These are phyloP conservation scores for Drosophila varians DNA, from an alignment of 1,140 invertebrate genomes.

Conservation along the genomic window DNA sequence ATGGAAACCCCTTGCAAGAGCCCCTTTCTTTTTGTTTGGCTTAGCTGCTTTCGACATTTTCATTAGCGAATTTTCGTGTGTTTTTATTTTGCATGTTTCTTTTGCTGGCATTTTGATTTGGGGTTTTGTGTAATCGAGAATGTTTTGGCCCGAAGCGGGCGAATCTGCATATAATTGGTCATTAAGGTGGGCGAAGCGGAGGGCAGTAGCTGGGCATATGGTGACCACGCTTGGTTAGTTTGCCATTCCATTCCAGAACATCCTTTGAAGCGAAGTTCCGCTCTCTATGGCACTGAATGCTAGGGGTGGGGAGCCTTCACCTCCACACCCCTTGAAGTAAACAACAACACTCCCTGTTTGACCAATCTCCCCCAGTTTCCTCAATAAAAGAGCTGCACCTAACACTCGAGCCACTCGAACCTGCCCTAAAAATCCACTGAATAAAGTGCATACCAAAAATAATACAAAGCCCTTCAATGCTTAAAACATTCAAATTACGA, in stretches of 20 bases:
- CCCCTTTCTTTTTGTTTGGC: too few species aligned
- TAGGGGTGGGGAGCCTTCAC: not conserved
- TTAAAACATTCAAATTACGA: not conserved
- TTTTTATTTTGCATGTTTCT: not conserved
- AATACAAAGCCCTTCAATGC: not conserved
- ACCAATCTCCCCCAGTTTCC: too few species aligned
- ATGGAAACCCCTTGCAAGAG: too few species aligned
- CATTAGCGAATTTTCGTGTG: not conserved
- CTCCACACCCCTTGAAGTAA: not conserved
- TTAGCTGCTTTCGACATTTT: not conserved
- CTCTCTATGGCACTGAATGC: too few species aligned
- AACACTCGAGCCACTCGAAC: conserved; percentile 6
- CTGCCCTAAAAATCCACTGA: conserved; percentile 7
- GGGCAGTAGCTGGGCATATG: not conserved
- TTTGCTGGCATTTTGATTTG: not conserved
- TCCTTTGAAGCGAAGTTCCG: conserved; percentile 31
- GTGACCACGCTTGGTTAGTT: conserved; percentile 20
- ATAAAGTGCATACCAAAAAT: too few species aligned
- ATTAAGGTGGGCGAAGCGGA: too few species aligned
- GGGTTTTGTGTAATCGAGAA: conserved; percentile 5
- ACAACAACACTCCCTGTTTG: not conserved
- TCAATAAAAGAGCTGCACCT: conserved; percentile 13
- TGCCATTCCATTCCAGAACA: not conserved
- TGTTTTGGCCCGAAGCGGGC: not conserved
- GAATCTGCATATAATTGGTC: conserved; percentile 23